Evolutionary conservation across 2,888 invertebrate species (phyloP).

Genomic region (Apantesis nais): DNA sequence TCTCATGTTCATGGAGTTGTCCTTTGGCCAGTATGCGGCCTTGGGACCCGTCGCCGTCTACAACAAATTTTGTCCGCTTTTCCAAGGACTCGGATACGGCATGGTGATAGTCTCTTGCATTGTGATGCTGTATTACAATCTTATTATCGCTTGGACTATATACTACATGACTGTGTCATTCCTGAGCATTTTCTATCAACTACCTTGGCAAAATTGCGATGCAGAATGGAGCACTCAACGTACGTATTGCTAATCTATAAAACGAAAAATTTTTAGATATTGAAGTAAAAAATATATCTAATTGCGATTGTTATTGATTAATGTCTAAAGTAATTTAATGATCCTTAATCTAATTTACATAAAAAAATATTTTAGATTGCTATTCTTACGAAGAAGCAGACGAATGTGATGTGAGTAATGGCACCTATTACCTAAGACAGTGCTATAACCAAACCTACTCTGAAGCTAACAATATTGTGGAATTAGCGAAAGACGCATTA

Average conservation of each 20-base stretch:
- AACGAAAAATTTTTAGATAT: slow-evolving; percentile 4
- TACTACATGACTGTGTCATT: slow-evolving; percentile 88
- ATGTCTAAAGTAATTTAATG: no score
- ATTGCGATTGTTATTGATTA: neutral
- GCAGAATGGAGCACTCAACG: slow-evolving; percentile 89
- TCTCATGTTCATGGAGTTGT: slow-evolving; percentile 94
- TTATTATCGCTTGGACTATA: slow-evolving; percentile 92
- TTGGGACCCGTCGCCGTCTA: slow-evolving; percentile 92
- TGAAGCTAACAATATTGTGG: slow-evolving; percentile 82
- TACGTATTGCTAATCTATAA: slow-evolving; percentile 63
- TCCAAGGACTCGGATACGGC: slow-evolving; percentile 90
- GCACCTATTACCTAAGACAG: slow-evolving; percentile 87
- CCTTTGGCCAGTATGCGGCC: slow-evolving; percentile 93
- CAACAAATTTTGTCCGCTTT: slow-evolving; percentile 91
- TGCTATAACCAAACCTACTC: slow-evolving; percentile 87
- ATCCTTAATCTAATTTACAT: neutral
- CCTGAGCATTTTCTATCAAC: slow-evolving; percentile 87
- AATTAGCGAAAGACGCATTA: slow-evolving; percentile 83
- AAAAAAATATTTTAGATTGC: slow-evolving; percentile 82
- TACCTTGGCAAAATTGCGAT: slow-evolving; percentile 91
- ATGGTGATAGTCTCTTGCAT: slow-evolving; percentile 91
- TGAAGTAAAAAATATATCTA: neutral
- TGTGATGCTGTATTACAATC: slow-evolving; percentile 91
- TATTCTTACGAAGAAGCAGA: slow-evolving; percentile 89
- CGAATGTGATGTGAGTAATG: slow-evolving; percentile 85